A percentile compares a stretch with the other conserved stretches of the same genome.
These are phyloP conservation scores for Cephus cinctus DNA, from an alignment of 1,140 invertebrate genomes.

Conservation along the genomic window DNA sequence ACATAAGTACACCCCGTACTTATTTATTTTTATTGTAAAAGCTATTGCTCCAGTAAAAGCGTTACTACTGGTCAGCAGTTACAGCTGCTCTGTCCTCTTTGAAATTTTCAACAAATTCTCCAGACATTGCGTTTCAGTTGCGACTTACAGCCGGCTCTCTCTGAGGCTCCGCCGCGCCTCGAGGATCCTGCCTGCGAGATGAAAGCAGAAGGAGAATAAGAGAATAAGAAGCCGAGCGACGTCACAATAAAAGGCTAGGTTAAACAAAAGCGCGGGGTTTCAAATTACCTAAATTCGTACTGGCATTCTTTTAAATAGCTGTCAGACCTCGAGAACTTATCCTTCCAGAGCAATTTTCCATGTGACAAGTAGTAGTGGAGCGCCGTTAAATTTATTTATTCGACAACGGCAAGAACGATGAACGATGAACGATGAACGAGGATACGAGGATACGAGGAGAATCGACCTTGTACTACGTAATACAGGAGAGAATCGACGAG, in stretches of 20 bases:
- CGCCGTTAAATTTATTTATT: conserved; percentile 54
- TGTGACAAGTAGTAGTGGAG: no score
- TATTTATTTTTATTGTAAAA: no score
- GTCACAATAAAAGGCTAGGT: conserved; percentile 48
- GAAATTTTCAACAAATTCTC: no score
- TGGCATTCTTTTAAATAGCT: conserved; percentile 57
- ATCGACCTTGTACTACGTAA: conserved; percentile 12
- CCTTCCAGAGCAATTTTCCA: conserved; percentile 51
- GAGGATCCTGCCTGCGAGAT: no score
- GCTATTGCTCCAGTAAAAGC: no score
- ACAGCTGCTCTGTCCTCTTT: no score
- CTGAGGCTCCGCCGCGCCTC: no score
- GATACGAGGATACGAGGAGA: not conserved
- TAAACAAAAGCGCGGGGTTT: conserved; percentile 53
- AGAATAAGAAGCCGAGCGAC: conserved; percentile 14
- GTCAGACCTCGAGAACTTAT: conserved; percentile 54
- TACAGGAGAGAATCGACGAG: not conserved
- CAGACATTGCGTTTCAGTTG: no score
- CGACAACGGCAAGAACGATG: not conserved
- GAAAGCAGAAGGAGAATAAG: conserved; percentile 12
- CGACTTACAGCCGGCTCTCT: no score
- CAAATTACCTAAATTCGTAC: conserved; percentile 55
- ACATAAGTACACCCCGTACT: no score
- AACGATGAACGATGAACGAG: not conserved
- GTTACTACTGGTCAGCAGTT: no score